Evolutionary conservation across 2,888 invertebrate species (phyloP), one percentile per base, ranked within the genome.

Genomic region (Deladenus siricidicola): DNA sequence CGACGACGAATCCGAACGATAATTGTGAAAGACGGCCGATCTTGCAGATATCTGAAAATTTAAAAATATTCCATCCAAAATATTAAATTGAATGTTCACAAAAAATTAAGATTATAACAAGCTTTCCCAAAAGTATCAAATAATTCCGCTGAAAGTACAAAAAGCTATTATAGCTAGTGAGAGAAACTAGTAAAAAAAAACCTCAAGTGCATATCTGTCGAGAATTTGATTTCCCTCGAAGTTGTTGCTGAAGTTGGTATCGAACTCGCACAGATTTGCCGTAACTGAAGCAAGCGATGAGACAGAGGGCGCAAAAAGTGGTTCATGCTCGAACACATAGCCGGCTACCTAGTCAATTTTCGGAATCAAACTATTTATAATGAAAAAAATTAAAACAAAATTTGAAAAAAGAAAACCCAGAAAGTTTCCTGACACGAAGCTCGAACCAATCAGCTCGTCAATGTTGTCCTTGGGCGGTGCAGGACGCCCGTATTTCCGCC

Each of bases 251-350:
- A n/a, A 19, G 17, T 44, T 24, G 3, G 52, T 17, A 51, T 64
- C 65, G 14, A 60, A 55, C n/a, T 23, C 52, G 28, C 45, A 17
- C 26, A 58, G 14, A 14, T 57, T 52, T 6, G 43, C 23, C 44
- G 34, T 23, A 8, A 65, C 52, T 17, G 14, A 34, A 4, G 49
- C 23, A 34, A 51, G 43, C 19, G 60, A 51, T 14, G 51, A 34
- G 42, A 64, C 24, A 4, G 55, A 39, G n/a, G 65, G 59, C 0
- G 63, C 56, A 50, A 64, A 64, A 26, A 29, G 30, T 6, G 65
- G 64, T 45, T 64, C 65, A 30, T 64, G 64, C 45, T 64, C 64
- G 44, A 60, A 65, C n/a, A 64, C 29, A 26, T 50, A 64, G 14
- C 56, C 56, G 26, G 48, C 21, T 21, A 64, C 30, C 62, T 57